Base-by-base conservation (phyloP, 2,113 vertebrate species). In the Menidia beryllina region DNA sequence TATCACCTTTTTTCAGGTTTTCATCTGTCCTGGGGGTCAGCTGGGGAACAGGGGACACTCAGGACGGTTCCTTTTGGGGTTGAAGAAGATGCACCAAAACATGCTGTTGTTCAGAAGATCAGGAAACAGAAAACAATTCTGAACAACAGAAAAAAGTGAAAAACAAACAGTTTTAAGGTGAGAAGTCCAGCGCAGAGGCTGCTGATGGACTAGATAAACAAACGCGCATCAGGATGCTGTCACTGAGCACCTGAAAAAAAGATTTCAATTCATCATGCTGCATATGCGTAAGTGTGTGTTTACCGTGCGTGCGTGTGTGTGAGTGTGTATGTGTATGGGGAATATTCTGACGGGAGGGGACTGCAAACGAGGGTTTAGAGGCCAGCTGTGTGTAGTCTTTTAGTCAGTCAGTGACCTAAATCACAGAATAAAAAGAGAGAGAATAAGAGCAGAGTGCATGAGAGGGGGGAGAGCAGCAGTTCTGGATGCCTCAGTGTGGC, bases 331-430 rank as follows among this genome's bases (percentile, higher is more conserved):
- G 47, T 14, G 34, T 49, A 55, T 17, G 55, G 24, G 7, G 57
- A 59, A 7, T 39, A 14, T 49, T 1, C 47, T 34, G 30, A 20
- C 45, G 39, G 69, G 52, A 64, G 61, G 43, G 63, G 45, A 69
- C 8, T 2, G 23, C 27, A 65, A 69, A 72, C 65, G 61, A 70
- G 72, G 65, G 82, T 90, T 92, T 89, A 86, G 87, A 89, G 88
- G 84, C 75, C 92, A 92, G 87, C 86, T 89, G 84, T 89, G 89
- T 87, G 83, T 85, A 83, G 89, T 91, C 79, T 89, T 86, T 91
- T 92, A 91, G 87, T 91, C 88, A 89, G 85, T 61, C 86, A 63
- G 82, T 93, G 93, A 93, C 91, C 92, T 89, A 92, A 91, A 93
- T 93, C 89, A 89, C 73, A 67, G 89, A 92, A 91, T 79, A 79